phyloP scores from a whole-genome alignment of 2,113 vertebrate genomes.

The Crotalus tigris region DNA sequence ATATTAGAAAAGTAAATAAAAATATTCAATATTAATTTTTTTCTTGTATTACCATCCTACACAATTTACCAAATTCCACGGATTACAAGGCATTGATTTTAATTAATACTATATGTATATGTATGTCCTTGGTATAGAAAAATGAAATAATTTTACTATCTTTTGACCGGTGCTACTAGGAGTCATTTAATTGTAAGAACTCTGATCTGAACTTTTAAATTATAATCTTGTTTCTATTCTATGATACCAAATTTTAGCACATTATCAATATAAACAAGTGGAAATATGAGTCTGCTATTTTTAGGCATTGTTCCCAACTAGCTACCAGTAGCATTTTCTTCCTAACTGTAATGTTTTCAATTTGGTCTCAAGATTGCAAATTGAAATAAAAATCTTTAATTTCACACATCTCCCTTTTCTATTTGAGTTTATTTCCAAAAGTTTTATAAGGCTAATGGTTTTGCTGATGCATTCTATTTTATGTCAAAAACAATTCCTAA shows the following conservation, averaged over 20 bases:
- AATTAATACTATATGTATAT: not conserved
- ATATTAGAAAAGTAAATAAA: not conserved
- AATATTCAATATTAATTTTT: not conserved
- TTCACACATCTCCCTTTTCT: not conserved
- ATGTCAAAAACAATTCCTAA: not conserved
- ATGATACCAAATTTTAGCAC: not conserved
- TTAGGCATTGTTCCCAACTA: not conserved
- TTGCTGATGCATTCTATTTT: not conserved
- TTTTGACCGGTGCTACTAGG: not conserved
- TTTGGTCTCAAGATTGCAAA: not conserved
- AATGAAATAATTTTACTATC: not conserved
- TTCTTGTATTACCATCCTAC: not conserved
- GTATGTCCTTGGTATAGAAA: not conserved
- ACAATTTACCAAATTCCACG: not conserved
- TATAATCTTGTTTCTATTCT: not conserved
- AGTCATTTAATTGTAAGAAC: too few species aligned
- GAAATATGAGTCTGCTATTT: not conserved
- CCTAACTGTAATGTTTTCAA: not conserved
- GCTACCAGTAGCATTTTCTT: not conserved
- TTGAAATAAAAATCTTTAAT: not conserved
- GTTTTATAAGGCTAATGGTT: not conserved
- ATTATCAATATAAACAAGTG: not conserved
- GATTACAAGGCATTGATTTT: not conserved
- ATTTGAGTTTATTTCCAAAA: conserved; percentile 11
- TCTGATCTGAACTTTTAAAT: not conserved